phyloP scores from a whole-genome alignment of 2,888 invertebrate genomes.

The Trachelus troglodyta region DNA sequence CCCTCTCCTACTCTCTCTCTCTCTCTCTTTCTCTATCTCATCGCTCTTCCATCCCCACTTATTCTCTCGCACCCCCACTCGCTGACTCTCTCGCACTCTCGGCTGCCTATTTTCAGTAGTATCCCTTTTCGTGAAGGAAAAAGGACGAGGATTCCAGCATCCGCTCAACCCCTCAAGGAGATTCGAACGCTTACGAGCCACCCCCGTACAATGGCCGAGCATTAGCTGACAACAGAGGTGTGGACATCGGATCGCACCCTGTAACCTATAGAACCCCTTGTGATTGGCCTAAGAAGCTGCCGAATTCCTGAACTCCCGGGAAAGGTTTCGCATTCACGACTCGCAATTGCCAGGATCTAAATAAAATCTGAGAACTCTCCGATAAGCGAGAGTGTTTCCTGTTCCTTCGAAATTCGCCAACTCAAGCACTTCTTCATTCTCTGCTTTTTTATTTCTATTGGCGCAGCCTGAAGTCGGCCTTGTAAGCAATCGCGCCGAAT shows the following conservation, averaged over 20 bases:
- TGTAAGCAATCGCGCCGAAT: too few relatives aligned
- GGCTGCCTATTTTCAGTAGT: too few relatives aligned
- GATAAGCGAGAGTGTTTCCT: background rate
- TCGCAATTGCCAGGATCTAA: slow-evolving; percentile 57
- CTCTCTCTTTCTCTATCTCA: slow-evolving; percentile 16
- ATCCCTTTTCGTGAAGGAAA: too few relatives aligned
- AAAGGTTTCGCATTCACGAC: slow-evolving; percentile 60
- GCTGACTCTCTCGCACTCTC: background rate
- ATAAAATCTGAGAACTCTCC: slow-evolving; percentile 54
- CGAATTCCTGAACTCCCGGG: slow-evolving; percentile 10
- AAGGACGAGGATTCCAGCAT: too few relatives aligned
- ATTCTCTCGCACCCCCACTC: background rate
- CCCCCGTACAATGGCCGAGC: slow-evolving; percentile 55
- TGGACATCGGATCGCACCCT: slow-evolving; percentile 56
- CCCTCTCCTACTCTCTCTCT: slow-evolving; percentile 20
- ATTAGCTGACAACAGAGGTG: slow-evolving; percentile 65
- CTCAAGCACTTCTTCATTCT: too few relatives aligned
- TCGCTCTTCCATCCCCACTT: slow-evolving; percentile 21
- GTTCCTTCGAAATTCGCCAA: too few relatives aligned
- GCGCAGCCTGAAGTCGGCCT: too few relatives aligned
- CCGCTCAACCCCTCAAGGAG: slow-evolving; percentile 24
- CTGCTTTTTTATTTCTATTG: too few relatives aligned
- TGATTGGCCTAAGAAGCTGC: slow-evolving; percentile 46
- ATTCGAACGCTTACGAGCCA: slow-evolving; percentile 51
- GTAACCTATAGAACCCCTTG: slow-evolving; percentile 32